These are phyloP conservation scores for Drosophila tristis DNA, from an alignment of 1,140 invertebrate genomes.

Conservation along the genomic window DNA sequence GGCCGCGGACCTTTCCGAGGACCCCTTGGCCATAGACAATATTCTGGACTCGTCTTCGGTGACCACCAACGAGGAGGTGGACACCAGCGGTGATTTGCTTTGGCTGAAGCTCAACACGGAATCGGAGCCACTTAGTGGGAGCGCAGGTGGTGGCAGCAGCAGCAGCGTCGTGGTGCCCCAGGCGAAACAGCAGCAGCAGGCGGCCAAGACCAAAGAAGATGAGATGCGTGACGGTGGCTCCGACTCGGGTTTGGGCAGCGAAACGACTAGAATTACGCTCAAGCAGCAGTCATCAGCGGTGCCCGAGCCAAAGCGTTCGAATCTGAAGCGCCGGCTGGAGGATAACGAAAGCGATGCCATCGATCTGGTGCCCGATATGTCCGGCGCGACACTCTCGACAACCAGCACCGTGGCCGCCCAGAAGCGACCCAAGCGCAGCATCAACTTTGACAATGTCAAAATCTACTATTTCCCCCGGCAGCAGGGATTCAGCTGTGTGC, in stretches of 20 bases:
- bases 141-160: neutral
- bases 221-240: constrained; percentile 90
- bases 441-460: constrained; percentile 96
- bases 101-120: constrained; percentile 58
- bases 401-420: constrained; percentile 75
- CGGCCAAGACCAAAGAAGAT: constrained; percentile 83
- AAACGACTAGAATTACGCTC: constrained; percentile 83
- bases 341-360: constrained; percentile 86
- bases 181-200: constrained; percentile 2
- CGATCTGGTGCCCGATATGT: constrained; percentile 84
- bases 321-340: constrained; percentile 71
- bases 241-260: constrained; percentile 90
- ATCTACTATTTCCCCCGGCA: constrained; percentile 97
- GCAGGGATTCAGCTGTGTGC: constrained; percentile 99
- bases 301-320: constrained; percentile 57
- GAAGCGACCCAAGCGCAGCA: constrained; percentile 90
- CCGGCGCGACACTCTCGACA: neutral
- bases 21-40: constrained; percentile 75
- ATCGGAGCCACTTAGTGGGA: neutral
- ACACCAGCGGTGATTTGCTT: constrained; percentile 58
- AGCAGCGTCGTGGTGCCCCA: too few species aligned
- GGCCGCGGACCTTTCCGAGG: constrained; percentile 68
- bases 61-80: constrained; percentile 59
- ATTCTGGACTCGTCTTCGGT: constrained; percentile 50
- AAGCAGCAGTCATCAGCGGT: constrained; percentile 2